phyloP scores from a whole-genome alignment of 2,888 invertebrate species.

The Fissipunctia ypsillon region DNA sequence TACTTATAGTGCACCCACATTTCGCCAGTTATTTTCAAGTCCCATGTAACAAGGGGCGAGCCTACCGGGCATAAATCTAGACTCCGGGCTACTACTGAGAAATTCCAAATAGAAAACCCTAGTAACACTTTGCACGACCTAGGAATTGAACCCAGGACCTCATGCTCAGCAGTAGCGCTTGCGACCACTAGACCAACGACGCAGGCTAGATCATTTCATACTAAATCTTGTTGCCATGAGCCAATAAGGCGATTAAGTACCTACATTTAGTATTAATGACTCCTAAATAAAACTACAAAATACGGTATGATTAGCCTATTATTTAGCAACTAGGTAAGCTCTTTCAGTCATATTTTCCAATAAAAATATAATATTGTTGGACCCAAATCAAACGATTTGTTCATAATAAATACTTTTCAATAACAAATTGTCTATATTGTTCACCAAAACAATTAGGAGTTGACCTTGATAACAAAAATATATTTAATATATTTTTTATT shows the following conservation, averaged over 20 bases:
- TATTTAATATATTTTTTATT: no score
- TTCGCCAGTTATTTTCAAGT: no score
- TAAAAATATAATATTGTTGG: background rate
- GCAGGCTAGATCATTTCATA: background rate
- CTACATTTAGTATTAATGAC: background rate
- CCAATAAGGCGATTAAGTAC: slow-evolving; percentile 4
- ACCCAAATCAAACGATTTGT: background rate
- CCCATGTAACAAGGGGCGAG: no score
- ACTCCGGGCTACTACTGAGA: no score
- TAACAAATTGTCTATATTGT: background rate
- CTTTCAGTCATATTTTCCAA: background rate
- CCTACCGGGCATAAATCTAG: no score
- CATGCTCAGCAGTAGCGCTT: no score
- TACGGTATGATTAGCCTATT: background rate
- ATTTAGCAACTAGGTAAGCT: background rate
- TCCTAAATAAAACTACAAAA: background rate
- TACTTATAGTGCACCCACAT: no score
- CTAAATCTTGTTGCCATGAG: background rate
- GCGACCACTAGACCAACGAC: no score
- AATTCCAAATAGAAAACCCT: no score
- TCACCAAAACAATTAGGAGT: background rate
- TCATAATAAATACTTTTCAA: background rate
- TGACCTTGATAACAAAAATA: background rate
- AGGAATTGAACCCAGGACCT: no score
- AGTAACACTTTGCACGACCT: no score